A percentile compares a stretch with the other conserved stretches of the same genome.
Evolutionary conservation across 2,888 invertebrate genomes (phyloP).

Genomic region (Ptycholaimellus sp.): DNA sequence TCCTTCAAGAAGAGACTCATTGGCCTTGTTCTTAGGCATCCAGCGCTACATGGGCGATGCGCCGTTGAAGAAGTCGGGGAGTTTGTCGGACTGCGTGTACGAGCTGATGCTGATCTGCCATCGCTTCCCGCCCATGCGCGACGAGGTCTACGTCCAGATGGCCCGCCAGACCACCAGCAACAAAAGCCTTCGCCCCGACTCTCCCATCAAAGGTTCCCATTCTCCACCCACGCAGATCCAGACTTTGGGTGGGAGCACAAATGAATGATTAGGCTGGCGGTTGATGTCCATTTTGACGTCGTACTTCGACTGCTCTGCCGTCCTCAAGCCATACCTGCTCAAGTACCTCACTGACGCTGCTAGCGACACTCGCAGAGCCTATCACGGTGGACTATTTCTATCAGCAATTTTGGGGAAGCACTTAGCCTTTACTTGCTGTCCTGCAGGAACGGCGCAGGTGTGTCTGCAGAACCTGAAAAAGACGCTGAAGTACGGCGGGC

Average conservation of each 20-base stretch:
- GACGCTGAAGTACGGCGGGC: conserved; percentile 78
- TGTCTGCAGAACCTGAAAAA: conserved; percentile 75
- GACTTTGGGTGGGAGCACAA: neutral
- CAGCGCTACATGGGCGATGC: conserved; percentile 86
- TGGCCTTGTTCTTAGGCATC: too few relatives aligned
- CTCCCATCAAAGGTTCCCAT: too few relatives aligned
- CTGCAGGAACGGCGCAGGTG: conserved; percentile 55
- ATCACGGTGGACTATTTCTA: too few relatives aligned
- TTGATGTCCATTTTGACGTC: conserved; percentile 81
- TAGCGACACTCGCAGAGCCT: conserved; percentile 66
- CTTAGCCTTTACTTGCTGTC: too few relatives aligned
- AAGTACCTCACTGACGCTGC: conserved; percentile 84
- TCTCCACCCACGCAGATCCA: neutral
- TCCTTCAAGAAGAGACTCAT: too few relatives aligned
- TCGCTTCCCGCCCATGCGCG: conserved; percentile 60
- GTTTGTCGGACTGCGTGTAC: conserved; percentile 85
- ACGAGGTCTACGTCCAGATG: conserved; percentile 89
- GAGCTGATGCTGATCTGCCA: conserved; percentile 86
- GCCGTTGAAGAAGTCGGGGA: conserved; percentile 45
- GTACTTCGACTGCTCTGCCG: conserved; percentile 80
- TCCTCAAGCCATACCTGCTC: conserved; percentile 65
- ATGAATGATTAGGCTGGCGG: conserved; percentile 48
- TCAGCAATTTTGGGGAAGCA: too few relatives aligned
- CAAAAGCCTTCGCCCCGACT: conserved; percentile 40
- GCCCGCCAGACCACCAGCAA: conserved; percentile 97